phyloP scores from a whole-genome alignment of 2,113 vertebrate genomes.

The Azemiops feae region DNA sequence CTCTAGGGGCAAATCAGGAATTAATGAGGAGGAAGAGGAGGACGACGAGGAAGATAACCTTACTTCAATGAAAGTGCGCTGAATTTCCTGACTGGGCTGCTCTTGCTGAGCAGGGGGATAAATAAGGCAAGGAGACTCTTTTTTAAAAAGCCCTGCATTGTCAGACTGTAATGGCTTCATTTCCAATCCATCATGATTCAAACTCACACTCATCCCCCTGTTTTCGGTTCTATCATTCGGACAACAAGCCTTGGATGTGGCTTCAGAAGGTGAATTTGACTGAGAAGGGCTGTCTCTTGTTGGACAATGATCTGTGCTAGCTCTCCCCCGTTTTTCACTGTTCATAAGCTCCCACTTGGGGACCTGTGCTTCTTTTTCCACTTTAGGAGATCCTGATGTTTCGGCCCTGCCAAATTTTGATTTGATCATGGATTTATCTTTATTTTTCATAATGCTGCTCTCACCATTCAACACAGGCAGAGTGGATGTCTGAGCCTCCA shows the following conservation, averaged over 20 bases:
- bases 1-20: slow-evolving; percentile 45
- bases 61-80: slow-evolving; percentile 77
- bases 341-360: neutral
- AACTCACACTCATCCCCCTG: neutral
- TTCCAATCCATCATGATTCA: slow-evolving; percentile 43
- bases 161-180: slow-evolving; percentile 31
- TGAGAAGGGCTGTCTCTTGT: slow-evolving; percentile 42
- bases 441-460: accelerated
- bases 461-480: slow-evolving; percentile 25
- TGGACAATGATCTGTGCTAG: neutral
- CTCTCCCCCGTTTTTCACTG: slow-evolving; percentile 4
- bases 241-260: slow-evolving; percentile 13
- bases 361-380: neutral
- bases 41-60: slow-evolving; percentile 70
- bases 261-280: slow-evolving; percentile 41
- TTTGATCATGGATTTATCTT: slow-evolving; percentile 23
- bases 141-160: neutral
- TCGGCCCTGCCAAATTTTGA: neutral
- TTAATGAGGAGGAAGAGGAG: slow-evolving; percentile 38
- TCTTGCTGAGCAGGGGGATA: slow-evolving; percentile 40
- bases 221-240: slow-evolving; percentile 33
- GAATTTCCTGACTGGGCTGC: slow-evolving; percentile 63
- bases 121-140: accelerated
- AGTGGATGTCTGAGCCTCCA: slow-evolving; percentile 27
- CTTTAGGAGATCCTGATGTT: slow-evolving; percentile 13